Evolutionary conservation across 2,797 vertebrate genomes (phyloP).

Genomic region (Apogon talboti): DNA sequence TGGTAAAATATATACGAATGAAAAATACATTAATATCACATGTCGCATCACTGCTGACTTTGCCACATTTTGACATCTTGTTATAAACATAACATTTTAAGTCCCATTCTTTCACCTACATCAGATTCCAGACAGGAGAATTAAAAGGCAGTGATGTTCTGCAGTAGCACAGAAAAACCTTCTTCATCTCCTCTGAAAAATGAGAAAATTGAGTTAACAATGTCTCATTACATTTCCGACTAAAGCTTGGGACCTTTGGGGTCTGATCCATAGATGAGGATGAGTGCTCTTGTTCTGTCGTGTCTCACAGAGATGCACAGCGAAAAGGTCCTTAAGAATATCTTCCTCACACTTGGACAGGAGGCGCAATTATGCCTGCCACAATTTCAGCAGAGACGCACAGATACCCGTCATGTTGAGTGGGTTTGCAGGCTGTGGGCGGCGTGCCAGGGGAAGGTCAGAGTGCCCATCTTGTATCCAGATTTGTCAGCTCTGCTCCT

Average conservation of each 20-base stretch:
- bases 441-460: conserved; percentile 85
- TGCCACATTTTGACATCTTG: conserved; percentile 18
- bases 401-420: conserved; percentile 82
- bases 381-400: conserved; percentile 78
- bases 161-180: conserved; percentile 39
- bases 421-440: conserved; percentile 83
- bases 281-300: conserved; percentile 84
- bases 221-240: conserved; percentile 81
- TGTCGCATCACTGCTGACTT: too few species aligned
- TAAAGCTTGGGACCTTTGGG: conserved; percentile 80
- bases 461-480: conserved; percentile 85
- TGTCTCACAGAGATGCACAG: conserved; percentile 72
- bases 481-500: conserved; percentile 80
- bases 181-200: conserved; percentile 74
- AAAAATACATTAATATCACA: too few species aligned
- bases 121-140: conserved; percentile 47
- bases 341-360: conserved; percentile 82
- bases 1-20: neutral
- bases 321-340: conserved; percentile 87
- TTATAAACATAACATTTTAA: conserved; percentile 54
- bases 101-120: conserved; percentile 49
- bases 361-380: conserved; percentile 83
- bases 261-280: conserved; percentile 77
- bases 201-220: conserved; percentile 82
- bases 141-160: conserved; percentile 58